Percentiles rank a stretch among this genome's conserved stretches.
These are phyloP conservation scores for Manis pentadactyla DNA, from an alignment of 2,797 vertebrate species.

Conservation along the genomic window DNA sequence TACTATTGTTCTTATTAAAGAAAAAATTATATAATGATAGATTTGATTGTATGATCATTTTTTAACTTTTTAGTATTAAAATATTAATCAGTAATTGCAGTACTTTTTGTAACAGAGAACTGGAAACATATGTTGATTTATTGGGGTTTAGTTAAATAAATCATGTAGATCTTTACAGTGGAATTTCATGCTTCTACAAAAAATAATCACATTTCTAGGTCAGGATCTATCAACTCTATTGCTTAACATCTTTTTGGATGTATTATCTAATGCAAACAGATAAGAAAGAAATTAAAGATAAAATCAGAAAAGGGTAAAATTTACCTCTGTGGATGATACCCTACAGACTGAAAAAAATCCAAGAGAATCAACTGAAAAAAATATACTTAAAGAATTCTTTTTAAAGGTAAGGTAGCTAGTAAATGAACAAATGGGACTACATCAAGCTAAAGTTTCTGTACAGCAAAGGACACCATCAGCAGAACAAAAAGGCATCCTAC, in stretches of 20 bases:
- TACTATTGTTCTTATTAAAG: background rate
- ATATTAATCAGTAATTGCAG: background rate
- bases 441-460: no score
- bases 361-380: background rate
- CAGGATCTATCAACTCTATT: background rate
- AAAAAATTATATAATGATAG: background rate
- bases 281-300: background rate
- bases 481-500: no score
- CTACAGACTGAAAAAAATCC: background rate
- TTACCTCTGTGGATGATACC: background rate
- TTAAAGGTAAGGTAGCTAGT: background rate
- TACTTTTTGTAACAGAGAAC: background rate
- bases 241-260: constrained; percentile 38
- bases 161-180: background rate
- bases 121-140: background rate
- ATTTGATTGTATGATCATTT: background rate
- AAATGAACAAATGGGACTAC: no score
- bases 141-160: background rate
- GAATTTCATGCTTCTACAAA: constrained; percentile 3
- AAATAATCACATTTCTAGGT: background rate
- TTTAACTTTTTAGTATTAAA: background rate
- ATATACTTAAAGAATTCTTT: background rate
- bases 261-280: background rate
- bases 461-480: no score
- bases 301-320: background rate